These are phyloP conservation scores for Babylonia areolata DNA, from an alignment of 1,140 invertebrate genomes.

Conservation along the genomic window DNA sequence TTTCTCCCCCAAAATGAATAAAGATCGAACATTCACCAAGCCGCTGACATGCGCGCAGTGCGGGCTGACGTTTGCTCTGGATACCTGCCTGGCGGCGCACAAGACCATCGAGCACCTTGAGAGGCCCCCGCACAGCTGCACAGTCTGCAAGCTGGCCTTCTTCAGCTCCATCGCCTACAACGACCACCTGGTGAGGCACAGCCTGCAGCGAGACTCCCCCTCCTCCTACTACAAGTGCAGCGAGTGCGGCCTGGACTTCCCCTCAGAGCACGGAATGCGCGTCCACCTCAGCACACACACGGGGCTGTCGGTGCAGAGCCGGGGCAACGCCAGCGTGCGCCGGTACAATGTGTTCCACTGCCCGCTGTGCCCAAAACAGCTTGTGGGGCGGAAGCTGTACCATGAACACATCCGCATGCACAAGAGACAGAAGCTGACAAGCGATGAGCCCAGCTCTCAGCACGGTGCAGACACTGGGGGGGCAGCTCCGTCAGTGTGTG, in stretches of 20 bases:
- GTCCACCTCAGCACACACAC: slow-evolving; percentile 23
- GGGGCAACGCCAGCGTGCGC: background rate
- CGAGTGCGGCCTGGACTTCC: slow-evolving; percentile 14
- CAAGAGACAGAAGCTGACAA: background rate
- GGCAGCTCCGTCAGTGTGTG: too few relatives aligned
- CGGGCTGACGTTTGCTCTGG: slow-evolving; percentile 4
- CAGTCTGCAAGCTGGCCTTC: slow-evolving; percentile 8
- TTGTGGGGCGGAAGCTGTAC: background rate
- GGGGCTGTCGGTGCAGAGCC: background rate
- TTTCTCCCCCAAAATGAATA: too few relatives aligned
- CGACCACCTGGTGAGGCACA: background rate
- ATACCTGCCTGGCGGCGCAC: slow-evolving; percentile 14
- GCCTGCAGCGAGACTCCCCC: background rate
- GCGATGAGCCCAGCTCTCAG: too few relatives aligned
- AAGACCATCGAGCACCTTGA: slow-evolving; percentile 25
- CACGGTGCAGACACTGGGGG: too few relatives aligned
- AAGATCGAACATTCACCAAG: background rate
- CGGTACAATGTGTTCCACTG: background rate
- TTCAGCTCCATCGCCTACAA: slow-evolving; percentile 9
- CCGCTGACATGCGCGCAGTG: slow-evolving; percentile 8
- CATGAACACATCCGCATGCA: background rate
- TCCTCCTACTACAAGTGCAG: background rate
- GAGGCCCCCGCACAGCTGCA: slow-evolving; percentile 12
- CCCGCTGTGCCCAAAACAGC: background rate
- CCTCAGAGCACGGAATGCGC: slow-evolving; percentile 8